phyloP scores from a whole-genome alignment of 2,113 vertebrate species.

The Sialia sialis region DNA sequence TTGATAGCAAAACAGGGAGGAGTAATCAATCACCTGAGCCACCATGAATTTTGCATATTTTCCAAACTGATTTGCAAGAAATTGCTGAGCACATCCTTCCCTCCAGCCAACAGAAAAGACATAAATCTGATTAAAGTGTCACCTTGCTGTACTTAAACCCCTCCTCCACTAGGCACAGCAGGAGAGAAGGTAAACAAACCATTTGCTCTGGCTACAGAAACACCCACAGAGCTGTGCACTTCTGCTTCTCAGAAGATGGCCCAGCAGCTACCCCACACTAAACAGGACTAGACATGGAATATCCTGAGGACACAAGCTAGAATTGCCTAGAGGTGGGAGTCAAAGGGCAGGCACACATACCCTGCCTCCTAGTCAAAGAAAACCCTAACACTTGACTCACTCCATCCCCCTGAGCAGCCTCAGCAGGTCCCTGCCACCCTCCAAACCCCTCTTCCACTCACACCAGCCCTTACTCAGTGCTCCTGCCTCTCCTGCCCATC shows the following conservation, averaged over 20 bases:
- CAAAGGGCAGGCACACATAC: not conserved
- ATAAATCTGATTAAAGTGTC: not conserved
- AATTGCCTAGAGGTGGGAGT: fast-evolving
- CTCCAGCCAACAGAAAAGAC: not conserved
- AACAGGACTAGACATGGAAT: not conserved
- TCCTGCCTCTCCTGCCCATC: not conserved
- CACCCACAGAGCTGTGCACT: fast-evolving
- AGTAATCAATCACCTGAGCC: not conserved
- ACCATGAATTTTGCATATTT: not conserved
- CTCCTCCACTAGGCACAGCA: not conserved
- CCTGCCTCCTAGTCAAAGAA: not conserved
- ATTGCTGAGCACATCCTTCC: not conserved
- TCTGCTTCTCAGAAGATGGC: not conserved
- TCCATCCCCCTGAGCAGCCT: fast-evolving
- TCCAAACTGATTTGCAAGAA: not conserved
- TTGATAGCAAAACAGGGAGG: not conserved
- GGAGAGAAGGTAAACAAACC: not conserved
- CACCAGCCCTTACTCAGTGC: fast-evolving
- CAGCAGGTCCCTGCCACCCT: not conserved
- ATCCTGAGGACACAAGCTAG: not conserved
- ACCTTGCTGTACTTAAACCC: not conserved
- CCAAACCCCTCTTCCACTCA: not conserved
- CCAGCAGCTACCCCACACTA: not conserved
- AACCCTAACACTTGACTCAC: fast-evolving
- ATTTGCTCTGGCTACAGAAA: not conserved